Percentiles rank a stretch among this genome's conserved stretches.
Evolutionary conservation across 1,140 invertebrate species (phyloP).

Genomic region (Euwallacea similis): DNA sequence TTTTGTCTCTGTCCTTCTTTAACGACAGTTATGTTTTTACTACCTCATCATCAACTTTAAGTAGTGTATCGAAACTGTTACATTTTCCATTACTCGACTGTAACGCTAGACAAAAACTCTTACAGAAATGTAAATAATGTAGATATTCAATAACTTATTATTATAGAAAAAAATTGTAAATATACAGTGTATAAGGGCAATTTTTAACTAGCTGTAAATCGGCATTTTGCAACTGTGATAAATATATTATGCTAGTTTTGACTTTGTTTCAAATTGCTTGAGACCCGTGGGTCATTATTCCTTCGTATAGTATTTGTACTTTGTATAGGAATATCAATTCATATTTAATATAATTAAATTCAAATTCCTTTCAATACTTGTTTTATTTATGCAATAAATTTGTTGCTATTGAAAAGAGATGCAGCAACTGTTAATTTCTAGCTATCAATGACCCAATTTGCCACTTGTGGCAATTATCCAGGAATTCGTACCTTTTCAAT

Average conservation of each 20-base stretch:
- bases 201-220: slow-evolving; percentile 3
- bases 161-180: background rate
- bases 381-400: background rate
- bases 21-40: background rate
- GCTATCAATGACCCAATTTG: too few relatives aligned
- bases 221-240: slow-evolving; percentile 9
- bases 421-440: too few relatives aligned
- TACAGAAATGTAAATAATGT: slow-evolving; percentile 1
- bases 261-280: slow-evolving; percentile 2
- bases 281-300: background rate
- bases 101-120: background rate
- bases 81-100: background rate
- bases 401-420: background rate
- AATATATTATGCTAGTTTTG: slow-evolving; percentile 8
- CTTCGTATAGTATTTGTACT: slow-evolving; percentile 1
- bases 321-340: slow-evolving; percentile 8
- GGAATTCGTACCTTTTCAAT: too few relatives aligned
- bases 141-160: background rate
- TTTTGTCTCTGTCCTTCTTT: background rate
- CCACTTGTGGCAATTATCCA: too few relatives aligned
- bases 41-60: too few relatives aligned
- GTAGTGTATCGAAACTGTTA: too few relatives aligned
- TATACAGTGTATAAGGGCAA: too few relatives aligned
- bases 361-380: background rate
- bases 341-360: slow-evolving; percentile 5